phyloP scores from a whole-genome alignment of 2,113 vertebrate species.

The Trichomycterus rosablanca region DNA sequence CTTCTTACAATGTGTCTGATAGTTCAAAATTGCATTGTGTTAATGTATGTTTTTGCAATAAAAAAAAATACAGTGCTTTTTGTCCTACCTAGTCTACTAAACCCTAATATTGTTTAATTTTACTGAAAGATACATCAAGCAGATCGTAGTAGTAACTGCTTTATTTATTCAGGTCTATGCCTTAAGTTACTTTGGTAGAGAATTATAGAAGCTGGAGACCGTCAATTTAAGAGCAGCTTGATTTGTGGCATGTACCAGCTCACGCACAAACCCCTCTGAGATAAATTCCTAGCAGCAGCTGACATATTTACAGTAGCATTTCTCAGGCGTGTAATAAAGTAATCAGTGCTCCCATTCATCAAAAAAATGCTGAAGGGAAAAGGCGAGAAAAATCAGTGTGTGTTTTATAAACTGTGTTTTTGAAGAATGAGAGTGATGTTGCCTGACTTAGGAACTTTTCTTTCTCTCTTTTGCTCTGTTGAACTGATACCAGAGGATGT shows the following conservation, averaged over 20 bases:
- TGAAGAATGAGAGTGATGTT: neutral
- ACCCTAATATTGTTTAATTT: too few species aligned
- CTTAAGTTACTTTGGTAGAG: too few species aligned
- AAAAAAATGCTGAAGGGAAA: neutral
- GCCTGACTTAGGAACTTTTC: too few species aligned
- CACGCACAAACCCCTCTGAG: neutral
- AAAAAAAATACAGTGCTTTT: too few species aligned
- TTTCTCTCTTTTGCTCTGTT: neutral
- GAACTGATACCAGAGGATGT: too few species aligned
- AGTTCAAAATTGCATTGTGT: too few species aligned
- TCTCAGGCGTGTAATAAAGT: slow-evolving; percentile 5
- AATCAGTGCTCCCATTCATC: slow-evolving; percentile 16
- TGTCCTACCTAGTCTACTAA: too few species aligned
- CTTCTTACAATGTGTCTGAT: too few species aligned
- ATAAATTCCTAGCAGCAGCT: neutral
- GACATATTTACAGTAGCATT: neutral
- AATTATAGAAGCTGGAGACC: neutral
- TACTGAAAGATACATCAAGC: too few species aligned
- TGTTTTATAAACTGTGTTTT: slow-evolving; percentile 28
- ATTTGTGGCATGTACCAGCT: neutral
- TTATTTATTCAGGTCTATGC: neutral
- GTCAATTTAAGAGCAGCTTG: neutral
- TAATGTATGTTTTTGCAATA: too few species aligned
- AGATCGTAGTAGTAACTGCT: too few species aligned
- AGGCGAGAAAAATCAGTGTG: neutral